These are phyloP conservation scores for Morpho helenor DNA, from an alignment of 2,888 invertebrate species.

Conservation along the genomic window DNA sequence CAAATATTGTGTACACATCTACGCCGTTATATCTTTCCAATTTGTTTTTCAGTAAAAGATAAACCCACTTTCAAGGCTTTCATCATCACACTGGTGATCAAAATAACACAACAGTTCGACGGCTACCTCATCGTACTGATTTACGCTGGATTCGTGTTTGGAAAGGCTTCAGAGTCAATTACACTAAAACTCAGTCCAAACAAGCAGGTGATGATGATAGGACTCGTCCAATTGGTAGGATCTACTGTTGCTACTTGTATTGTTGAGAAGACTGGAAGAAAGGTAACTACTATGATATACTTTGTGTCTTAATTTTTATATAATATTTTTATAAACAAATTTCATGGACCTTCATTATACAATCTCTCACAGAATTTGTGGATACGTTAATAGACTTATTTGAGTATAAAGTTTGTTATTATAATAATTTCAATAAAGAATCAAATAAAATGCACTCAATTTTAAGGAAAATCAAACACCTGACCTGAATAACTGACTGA, in stretches of 20 bases:
- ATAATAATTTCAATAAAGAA: too few relatives aligned
- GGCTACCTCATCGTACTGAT: slow-evolving; percentile 70
- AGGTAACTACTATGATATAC: slow-evolving; percentile 38
- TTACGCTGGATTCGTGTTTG: slow-evolving; percentile 64
- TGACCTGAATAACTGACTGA: too few relatives aligned
- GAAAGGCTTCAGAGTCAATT: slow-evolving; percentile 55
- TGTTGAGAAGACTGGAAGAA: slow-evolving; percentile 68
- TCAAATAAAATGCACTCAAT: too few relatives aligned
- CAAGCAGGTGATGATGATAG: slow-evolving; percentile 68
- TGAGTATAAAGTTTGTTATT: too few relatives aligned
- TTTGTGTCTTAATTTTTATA: too few relatives aligned
- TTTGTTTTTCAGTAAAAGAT: slow-evolving; percentile 52
- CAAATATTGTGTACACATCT: too few relatives aligned
- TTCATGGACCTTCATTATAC: too few relatives aligned
- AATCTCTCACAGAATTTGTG: too few relatives aligned
- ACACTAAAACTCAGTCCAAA: slow-evolving; percentile 58
- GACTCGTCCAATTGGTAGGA: slow-evolving; percentile 58
- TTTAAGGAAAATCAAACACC: too few relatives aligned
- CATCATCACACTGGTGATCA: slow-evolving; percentile 64
- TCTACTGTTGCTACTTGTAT: slow-evolving; percentile 60
- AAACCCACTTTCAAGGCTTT: slow-evolving; percentile 64
- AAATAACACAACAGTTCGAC: slow-evolving; percentile 69
- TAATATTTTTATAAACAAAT: too few relatives aligned
- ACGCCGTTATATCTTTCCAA: neutral
- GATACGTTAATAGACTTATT: too few relatives aligned